Base-by-base conservation (phyloP, 2,113 vertebrate species). In the Struthidea cinerea region DNA sequence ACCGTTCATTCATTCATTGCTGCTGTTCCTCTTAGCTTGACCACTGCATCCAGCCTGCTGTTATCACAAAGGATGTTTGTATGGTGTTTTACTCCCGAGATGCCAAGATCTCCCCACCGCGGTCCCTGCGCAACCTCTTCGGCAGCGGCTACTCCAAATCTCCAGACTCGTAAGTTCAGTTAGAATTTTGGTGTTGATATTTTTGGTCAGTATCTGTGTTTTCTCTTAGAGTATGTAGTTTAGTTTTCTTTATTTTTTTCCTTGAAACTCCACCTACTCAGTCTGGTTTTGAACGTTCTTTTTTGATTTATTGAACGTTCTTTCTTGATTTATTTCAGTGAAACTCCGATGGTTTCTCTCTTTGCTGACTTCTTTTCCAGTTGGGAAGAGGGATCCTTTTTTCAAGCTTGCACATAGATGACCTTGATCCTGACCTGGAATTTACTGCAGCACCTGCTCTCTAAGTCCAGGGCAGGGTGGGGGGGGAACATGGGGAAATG, bases 81-180 rank as follows among this genome's bases (percentile, higher is more conserved):
- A 99, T 99, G 99, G 99, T 99, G 89, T 99, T 99, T 87, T 99
- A 99, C 96, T 99, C 99, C 12, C 97, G 99, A 47, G 99, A 99
- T 10, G 98, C 99, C 91, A 99, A 99, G 97, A 99, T 99, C 94
- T 99, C 99, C 1, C 99, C 99, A 0, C 99, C 99, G 1, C 99
- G 99, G 16, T 99, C 99, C 1, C 98, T 99, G 68, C 99, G 99
- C 94, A 99, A 96, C 97, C 98, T 99, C 65, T 99, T 99, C n/a
- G 99, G 99, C 90, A 99, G 99, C 1, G 98, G 99, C 76, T 99
- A 99, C 95, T 99, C 99, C 10, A 99, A 99, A 87, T 98, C 98
- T 23, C 99, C 99, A 7, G 99, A 99, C 95, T 99, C 99, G 99
- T 99, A 93, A 98, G 98, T 95, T 50, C 83, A 6, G 8, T 11